These are phyloP conservation scores for Drosophila kanapiae DNA, from an alignment of 1,140 invertebrate species.

Conservation along the genomic window DNA sequence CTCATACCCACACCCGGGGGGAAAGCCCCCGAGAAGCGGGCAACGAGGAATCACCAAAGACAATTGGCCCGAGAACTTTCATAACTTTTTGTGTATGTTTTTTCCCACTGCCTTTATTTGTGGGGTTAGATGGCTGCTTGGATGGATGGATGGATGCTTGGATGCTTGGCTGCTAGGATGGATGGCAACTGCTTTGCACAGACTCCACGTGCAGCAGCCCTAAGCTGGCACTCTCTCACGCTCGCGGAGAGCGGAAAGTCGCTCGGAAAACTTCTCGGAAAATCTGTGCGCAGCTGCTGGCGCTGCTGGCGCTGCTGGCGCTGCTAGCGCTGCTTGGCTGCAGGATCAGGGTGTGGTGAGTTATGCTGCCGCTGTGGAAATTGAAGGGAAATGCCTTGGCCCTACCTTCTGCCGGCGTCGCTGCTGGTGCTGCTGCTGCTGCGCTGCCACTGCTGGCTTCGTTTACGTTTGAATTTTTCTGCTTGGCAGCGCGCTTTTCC, in stretches of 20 bases:
- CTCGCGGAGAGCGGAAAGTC: constrained; percentile 2
- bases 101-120: constrained; percentile 26
- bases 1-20: constrained; percentile 1
- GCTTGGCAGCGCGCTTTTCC: constrained; percentile 61
- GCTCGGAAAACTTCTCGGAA: constrained; percentile 16
- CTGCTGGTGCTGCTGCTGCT: constrained; percentile 47
- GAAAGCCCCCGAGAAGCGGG: constrained; percentile 65
- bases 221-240: constrained; percentile 12
- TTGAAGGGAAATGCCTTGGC: constrained; percentile 58
- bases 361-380: constrained; percentile 72
- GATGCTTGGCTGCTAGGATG: constrained; percentile 23
- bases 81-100: constrained; percentile 60
- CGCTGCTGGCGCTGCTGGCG: constrained; percentile 38
- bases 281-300: constrained; percentile 73
- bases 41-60: constrained; percentile 72
- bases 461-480: constrained; percentile 51
- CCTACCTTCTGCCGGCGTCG: constrained; percentile 73
- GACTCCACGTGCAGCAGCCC: constrained; percentile 66
- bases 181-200: constrained; percentile 67
- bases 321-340: constrained; percentile 52
- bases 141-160: background rate
- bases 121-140: constrained; percentile 6
- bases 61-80: constrained; percentile 69
- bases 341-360: constrained; percentile 85
- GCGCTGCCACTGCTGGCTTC: constrained; percentile 43